phyloP scores from a whole-genome alignment of 2,888 invertebrate genomes.

The Plebejus anna region DNA sequence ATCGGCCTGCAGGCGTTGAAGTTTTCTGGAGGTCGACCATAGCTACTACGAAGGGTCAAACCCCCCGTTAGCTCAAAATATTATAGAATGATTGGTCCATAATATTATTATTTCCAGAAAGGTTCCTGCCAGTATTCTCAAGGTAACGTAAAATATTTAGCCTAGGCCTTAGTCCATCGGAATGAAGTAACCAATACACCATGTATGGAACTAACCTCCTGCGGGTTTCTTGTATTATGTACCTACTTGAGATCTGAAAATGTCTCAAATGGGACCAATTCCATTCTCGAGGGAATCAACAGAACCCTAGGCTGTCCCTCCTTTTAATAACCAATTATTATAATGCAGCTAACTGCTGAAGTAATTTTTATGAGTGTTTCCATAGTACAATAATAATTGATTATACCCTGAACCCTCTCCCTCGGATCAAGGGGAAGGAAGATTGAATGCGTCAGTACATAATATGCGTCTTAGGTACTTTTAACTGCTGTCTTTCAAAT shows the following conservation, averaged over 20 bases:
- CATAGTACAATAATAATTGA: neutral
- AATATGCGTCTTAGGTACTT: neutral
- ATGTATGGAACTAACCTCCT: too few relatives aligned
- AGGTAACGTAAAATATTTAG: too few relatives aligned
- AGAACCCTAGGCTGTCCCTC: neutral
- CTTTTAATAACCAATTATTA: neutral
- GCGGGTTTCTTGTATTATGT: too few relatives aligned
- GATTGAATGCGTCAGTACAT: neutral
- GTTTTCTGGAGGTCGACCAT: too few relatives aligned
- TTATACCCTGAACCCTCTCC: neutral
- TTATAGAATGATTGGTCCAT: too few relatives aligned
- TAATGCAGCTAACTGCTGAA: neutral
- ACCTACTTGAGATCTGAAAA: neutral
- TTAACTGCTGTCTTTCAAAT: neutral
- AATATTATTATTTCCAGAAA: too few relatives aligned
- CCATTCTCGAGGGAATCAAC: neutral
- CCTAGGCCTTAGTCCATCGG: too few relatives aligned
- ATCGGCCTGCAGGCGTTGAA: too few relatives aligned
- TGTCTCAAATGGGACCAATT: neutral
- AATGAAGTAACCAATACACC: too few relatives aligned
- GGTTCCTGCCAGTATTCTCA: too few relatives aligned
- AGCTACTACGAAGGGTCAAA: too few relatives aligned
- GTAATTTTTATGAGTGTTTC: conserved; percentile 5
- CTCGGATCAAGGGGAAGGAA: neutral
- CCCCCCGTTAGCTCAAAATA: too few relatives aligned